These are phyloP conservation scores for Diorhabda carinulata DNA, from an alignment of 1,140 invertebrate species.

Conservation along the genomic window DNA sequence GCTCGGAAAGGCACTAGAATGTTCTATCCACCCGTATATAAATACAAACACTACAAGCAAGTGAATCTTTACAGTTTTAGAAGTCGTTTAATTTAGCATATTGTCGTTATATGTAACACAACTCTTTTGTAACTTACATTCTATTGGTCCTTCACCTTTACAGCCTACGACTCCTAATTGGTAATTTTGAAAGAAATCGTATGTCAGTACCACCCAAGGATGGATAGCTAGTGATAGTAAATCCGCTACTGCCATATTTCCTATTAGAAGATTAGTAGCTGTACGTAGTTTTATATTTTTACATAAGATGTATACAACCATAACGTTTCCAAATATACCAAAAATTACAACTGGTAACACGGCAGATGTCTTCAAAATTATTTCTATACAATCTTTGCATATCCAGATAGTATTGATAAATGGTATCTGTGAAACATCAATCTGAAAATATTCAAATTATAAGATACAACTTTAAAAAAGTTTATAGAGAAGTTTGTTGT, in stretches of 20 bases:
- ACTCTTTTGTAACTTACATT: slow-evolving; percentile 51
- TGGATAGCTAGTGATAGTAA: slow-evolving; percentile 69
- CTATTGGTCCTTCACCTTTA: slow-evolving; percentile 63
- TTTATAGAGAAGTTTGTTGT: no score
- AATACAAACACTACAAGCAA: no score
- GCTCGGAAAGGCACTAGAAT: no score
- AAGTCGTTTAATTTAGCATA: no score
- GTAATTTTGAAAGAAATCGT: slow-evolving; percentile 72
- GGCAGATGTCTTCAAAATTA: slow-evolving; percentile 57
- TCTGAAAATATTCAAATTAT: slow-evolving; percentile 17
- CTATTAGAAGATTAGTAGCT: slow-evolving; percentile 75
- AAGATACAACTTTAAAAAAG: no score
- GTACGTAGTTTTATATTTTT: slow-evolving; percentile 65
- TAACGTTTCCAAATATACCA: slow-evolving; percentile 68
- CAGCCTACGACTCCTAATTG: slow-evolving; percentile 66
- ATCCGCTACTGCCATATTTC: slow-evolving; percentile 76
- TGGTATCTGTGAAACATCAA: slow-evolving; percentile 23
- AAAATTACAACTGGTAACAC: slow-evolving; percentile 60
- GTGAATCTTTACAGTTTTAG: no score
- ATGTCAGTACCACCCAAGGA: slow-evolving; percentile 61
- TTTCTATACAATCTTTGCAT: slow-evolving; percentile 54
- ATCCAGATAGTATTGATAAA: slow-evolving; percentile 63
- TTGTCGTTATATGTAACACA: no score
- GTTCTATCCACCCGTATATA: no score
- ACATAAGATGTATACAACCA: slow-evolving; percentile 65